Conservation (phyloP, 2,113 vertebrate genomes). For the Grammomys dolichurus region DNA sequence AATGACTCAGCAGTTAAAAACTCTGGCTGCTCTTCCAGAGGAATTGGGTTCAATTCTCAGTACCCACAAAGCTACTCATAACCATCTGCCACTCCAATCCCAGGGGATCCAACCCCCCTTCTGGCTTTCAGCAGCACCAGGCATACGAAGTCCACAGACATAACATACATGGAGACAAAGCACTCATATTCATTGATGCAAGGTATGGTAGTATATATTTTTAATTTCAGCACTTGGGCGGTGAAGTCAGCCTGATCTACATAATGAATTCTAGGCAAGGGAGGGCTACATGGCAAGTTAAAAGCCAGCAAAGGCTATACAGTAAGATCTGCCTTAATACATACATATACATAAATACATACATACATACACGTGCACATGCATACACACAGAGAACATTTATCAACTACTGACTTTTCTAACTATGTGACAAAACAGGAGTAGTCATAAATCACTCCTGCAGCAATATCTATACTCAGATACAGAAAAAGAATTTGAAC, state of each 20-base stretch:
- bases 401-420: constrained; percentile 17
- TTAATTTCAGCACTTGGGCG: not conserved
- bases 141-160: not conserved
- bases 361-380: not conserved
- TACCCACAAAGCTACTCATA: not conserved
- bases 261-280: not conserved
- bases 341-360: not conserved
- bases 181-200: not conserved
- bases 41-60: not conserved
- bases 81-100: not conserved
- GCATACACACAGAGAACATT: not conserved
- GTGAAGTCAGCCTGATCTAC: not conserved
- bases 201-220: not conserved
- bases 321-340: constrained; percentile 7
- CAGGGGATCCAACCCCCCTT: not conserved
- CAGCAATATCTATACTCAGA: constrained; percentile 14
- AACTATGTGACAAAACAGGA: constrained; percentile 54
- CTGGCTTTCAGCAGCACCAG: not conserved
- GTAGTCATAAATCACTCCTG: constrained; percentile 23
- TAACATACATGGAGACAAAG: not conserved
- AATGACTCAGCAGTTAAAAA: not conserved
- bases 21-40: not conserved
- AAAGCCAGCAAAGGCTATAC: not conserved
- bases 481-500: constrained; percentile 51
- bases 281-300: not conserved